Evolutionary conservation across 2,113 vertebrate genomes (phyloP).

Genomic region (Hystrix cristata): DNA sequence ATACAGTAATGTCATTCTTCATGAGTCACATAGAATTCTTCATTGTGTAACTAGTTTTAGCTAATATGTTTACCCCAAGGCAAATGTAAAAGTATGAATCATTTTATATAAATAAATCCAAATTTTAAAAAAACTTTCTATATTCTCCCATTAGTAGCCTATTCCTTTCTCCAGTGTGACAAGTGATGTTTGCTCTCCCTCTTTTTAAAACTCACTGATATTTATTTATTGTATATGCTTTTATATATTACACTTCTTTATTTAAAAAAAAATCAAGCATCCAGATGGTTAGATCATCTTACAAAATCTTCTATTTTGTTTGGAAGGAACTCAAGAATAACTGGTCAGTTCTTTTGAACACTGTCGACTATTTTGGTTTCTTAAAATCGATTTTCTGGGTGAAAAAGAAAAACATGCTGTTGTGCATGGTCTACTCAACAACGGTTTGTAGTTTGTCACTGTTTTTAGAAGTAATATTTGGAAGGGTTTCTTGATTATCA

Average conservation of each 20-base stretch:
- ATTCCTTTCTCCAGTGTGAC: neutral
- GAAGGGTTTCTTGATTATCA: neutral
- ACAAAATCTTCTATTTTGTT: slow-evolving; percentile 61
- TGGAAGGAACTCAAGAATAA: neutral
- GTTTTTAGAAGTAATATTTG: neutral
- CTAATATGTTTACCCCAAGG: neutral
- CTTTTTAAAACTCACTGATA: slow-evolving; percentile 51
- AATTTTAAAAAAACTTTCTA: slow-evolving; percentile 30
- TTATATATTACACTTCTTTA: neutral
- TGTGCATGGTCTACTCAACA: slow-evolving; percentile 42
- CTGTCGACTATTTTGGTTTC: slow-evolving; percentile 16
- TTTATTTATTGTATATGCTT: neutral
- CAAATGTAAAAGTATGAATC: slow-evolving; percentile 46
- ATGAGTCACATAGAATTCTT: neutral
- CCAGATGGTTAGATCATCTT: neutral
- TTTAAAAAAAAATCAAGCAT: neutral
- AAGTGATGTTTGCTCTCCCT: slow-evolving; percentile 29
- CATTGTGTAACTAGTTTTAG: slow-evolving; percentile 26
- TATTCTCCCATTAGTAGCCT: neutral
- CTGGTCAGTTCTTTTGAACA: slow-evolving; percentile 57
- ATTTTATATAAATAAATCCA: slow-evolving; percentile 48
- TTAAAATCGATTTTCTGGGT: slow-evolving; percentile 65
- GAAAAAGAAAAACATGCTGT: slow-evolving; percentile 53
- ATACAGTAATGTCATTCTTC: neutral
- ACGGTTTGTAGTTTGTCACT: slow-evolving; percentile 52